A percentile compares a stretch with the other conserved stretches of the same genome.
Evolutionary conservation across 2,888 invertebrate species (phyloP).

Genomic region (Zelleria hepariella): DNA sequence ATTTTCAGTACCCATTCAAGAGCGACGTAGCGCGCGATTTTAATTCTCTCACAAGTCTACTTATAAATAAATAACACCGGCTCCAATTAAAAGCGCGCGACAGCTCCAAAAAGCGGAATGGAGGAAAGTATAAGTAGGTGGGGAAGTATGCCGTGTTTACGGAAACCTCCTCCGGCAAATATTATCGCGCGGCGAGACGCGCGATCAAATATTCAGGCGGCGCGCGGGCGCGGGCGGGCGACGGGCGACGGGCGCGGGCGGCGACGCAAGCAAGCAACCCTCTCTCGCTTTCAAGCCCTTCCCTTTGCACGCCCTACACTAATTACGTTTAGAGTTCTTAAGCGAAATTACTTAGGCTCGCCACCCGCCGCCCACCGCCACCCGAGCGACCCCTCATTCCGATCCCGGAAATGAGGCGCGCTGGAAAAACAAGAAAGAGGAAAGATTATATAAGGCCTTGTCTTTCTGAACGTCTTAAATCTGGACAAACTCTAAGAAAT

Average conservation of each 20-base stretch:
- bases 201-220: constrained; percentile 67
- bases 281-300: constrained; percentile 75
- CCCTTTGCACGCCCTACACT: constrained; percentile 76
- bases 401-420: constrained; percentile 67
- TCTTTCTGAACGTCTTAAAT: constrained; percentile 63
- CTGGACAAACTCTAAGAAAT: constrained; percentile 69
- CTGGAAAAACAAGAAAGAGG: constrained; percentile 69
- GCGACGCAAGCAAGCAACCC: constrained; percentile 74
- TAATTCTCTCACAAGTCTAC: constrained; percentile 68
- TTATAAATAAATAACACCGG: constrained; percentile 60
- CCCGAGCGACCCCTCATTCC: constrained; percentile 33
- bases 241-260: constrained; percentile 32
- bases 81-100: constrained; percentile 66
- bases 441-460: constrained; percentile 65
- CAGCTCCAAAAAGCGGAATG: constrained; percentile 60
- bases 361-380: constrained; percentile 52
- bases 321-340: constrained; percentile 80
- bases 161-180: constrained; percentile 69
- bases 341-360: constrained; percentile 77
- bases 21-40: constrained; percentile 60
- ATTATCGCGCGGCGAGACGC: constrained; percentile 65
- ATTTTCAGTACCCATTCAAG: constrained; percentile 42
- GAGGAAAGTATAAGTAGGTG: constrained; percentile 58
- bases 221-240: constrained; percentile 49
- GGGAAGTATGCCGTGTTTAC: constrained; percentile 66